Evolutionary conservation across 1,140 invertebrate species (phyloP).

Genomic region (Heliconius hewitsoni): DNA sequence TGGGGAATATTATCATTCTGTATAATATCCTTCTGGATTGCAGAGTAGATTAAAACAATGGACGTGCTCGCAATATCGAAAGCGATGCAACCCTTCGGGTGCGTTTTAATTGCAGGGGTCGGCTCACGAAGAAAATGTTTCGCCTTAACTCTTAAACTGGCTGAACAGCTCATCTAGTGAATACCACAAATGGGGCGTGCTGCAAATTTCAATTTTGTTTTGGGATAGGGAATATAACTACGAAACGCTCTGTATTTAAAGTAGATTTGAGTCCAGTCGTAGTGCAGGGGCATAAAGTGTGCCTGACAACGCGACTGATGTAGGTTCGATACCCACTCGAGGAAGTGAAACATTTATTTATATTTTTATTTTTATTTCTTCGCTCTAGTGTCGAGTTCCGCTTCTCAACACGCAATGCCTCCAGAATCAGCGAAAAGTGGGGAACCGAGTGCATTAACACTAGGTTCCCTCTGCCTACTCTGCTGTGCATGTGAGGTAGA

Average conservation of each 20-base stretch:
- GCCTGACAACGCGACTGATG: too few relatives aligned
- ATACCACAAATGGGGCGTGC: constrained; percentile 50
- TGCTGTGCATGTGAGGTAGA: too few relatives aligned
- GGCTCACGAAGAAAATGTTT: constrained; percentile 57
- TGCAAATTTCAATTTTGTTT: neutral
- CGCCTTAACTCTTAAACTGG: constrained; percentile 55
- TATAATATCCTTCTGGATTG: constrained; percentile 63
- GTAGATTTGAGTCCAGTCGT: too few relatives aligned
- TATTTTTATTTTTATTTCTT: too few relatives aligned
- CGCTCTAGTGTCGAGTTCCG: too few relatives aligned
- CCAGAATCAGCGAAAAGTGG: too few relatives aligned
- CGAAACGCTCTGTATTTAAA: neutral
- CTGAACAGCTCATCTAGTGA: constrained; percentile 54
- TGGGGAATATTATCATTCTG: constrained; percentile 58
- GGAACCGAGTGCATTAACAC: too few relatives aligned
- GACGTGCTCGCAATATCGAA: constrained; percentile 75
- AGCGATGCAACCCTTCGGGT: constrained; percentile 73
- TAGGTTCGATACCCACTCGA: too few relatives aligned
- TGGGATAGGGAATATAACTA: neutral
- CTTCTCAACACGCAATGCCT: too few relatives aligned
- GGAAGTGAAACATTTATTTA: too few relatives aligned
- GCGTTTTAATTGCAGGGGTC: constrained; percentile 76
- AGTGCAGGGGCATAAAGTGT: too few relatives aligned
- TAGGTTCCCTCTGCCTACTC: too few relatives aligned
- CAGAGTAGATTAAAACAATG: constrained; percentile 76